Percentiles rank a stretch among this genome's conserved stretches.
Evolutionary conservation across 2,888 invertebrate species (phyloP).

Genomic region (Calameuta idolon): DNA sequence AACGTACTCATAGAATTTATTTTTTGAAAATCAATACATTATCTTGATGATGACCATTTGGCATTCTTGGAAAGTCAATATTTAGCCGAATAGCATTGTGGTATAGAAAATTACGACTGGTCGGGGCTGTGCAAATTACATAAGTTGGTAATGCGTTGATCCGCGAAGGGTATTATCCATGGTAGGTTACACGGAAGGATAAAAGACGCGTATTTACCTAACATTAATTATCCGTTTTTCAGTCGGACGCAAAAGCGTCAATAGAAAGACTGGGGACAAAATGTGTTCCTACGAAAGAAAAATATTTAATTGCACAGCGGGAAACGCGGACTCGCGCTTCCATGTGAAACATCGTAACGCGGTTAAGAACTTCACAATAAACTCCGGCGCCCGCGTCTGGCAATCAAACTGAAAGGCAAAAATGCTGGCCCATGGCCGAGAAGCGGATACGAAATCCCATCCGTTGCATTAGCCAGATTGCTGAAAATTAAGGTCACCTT

Average conservation of each 20-base stretch:
- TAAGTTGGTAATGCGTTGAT: not conserved
- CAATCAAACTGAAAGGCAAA: slow-evolving; percentile 47
- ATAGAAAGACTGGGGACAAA: not conserved
- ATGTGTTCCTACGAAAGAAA: not conserved
- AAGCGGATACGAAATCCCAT: not conserved
- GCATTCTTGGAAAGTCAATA: no score
- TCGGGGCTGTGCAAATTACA: not conserved
- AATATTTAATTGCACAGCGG: not conserved
- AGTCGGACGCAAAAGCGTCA: not conserved
- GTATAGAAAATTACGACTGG: not conserved
- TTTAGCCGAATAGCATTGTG: no score
- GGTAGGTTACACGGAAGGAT: not conserved
- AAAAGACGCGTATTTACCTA: not conserved
- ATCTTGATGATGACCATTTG: no score
- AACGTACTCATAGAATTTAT: no score
- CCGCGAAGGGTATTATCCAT: not conserved
- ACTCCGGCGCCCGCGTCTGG: slow-evolving; percentile 25
- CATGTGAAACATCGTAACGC: slow-evolving; percentile 10
- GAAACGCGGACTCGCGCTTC: not conserved
- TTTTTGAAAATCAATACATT: no score
- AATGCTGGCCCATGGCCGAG: slow-evolving; percentile 27
- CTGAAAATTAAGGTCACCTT: slow-evolving; percentile 34
- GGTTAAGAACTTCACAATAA: slow-evolving; percentile 41
- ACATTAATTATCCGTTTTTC: not conserved
- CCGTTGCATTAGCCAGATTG: slow-evolving; percentile 40